Percentiles rank a stretch among this genome's conserved stretches.
phyloP scores from a whole-genome alignment of 2,113 vertebrate genomes.

The Spea multiplicata region DNA sequence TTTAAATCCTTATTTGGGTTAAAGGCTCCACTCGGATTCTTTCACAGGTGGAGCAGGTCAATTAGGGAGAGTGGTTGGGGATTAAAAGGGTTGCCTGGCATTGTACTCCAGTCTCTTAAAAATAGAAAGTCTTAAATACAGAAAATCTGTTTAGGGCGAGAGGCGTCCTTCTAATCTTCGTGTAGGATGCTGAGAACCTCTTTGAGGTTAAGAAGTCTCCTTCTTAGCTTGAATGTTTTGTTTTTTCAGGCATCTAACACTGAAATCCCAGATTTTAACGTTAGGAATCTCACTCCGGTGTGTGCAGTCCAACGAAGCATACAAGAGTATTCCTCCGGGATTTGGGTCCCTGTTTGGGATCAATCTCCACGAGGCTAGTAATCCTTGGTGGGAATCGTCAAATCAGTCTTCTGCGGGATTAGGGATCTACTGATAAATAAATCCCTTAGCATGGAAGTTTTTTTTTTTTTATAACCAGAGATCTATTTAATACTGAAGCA shows the following conservation, averaged over 20 bases:
- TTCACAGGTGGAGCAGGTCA: slow-evolving; percentile 20
- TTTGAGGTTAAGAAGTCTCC: neutral
- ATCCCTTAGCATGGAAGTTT: neutral
- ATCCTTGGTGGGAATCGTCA: too few relatives aligned
- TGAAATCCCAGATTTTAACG: neutral
- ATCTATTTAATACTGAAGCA: too few relatives aligned
- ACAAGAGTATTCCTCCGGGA: neutral
- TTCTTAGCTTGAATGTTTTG: neutral
- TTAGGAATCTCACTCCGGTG: slow-evolving; percentile 15
- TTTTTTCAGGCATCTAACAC: neutral
- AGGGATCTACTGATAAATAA: neutral
- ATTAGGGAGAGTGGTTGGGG: slow-evolving; percentile 29
- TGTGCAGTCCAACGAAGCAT: neutral
- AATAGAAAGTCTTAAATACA: slow-evolving; percentile 41
- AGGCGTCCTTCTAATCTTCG: slow-evolving; percentile 20
- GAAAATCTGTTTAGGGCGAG: slow-evolving; percentile 34
- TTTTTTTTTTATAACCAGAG: too few relatives aligned
- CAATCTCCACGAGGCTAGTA: too few relatives aligned
- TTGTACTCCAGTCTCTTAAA: slow-evolving; percentile 18
- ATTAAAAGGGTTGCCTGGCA: slow-evolving; percentile 46
- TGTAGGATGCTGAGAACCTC: neutral
- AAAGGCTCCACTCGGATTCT: slow-evolving; percentile 13
- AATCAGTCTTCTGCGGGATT: neutral
- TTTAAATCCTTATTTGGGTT: slow-evolving; percentile 16
- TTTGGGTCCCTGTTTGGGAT: too few relatives aligned